A percentile compares a stretch with the other conserved stretches of the same genome.
Conservation (phyloP, 1,140 invertebrate species). For the Orussus abietinus region DNA sequence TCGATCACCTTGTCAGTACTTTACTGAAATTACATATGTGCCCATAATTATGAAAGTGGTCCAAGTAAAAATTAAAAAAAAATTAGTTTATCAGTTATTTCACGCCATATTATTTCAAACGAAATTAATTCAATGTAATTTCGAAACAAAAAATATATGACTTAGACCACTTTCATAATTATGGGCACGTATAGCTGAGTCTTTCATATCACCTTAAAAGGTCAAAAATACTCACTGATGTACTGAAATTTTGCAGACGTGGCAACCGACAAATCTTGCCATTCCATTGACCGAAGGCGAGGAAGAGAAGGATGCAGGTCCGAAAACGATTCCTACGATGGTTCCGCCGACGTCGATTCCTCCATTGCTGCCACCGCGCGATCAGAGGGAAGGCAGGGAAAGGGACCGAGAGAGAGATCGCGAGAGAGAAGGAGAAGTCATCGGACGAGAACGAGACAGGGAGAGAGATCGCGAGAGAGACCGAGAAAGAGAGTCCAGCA, state of each 20-base stretch:
- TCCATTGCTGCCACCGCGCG: constrained; percentile 42
- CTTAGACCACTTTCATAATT: too few relatives aligned
- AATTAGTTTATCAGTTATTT: too few relatives aligned
- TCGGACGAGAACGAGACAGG: constrained; percentile 37
- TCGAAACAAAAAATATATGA: too few relatives aligned
- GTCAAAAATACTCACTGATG: background rate
- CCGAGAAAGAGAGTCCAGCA: constrained; percentile 44
- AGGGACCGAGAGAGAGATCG: constrained; percentile 41
- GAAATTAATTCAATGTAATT: too few relatives aligned
- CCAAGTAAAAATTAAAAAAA: too few relatives aligned
- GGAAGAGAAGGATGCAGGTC: constrained; percentile 47
- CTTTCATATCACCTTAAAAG: too few relatives aligned
- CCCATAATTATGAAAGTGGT: too few relatives aligned
- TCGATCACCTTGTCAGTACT: too few relatives aligned
- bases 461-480: constrained; percentile 46
- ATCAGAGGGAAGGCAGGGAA: constrained; percentile 46
- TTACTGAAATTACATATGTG: too few relatives aligned
- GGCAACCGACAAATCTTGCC: constrained; percentile 46
- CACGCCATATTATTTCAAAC: too few relatives aligned
- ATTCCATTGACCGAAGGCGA: constrained; percentile 48
- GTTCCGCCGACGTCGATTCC: constrained; percentile 45
- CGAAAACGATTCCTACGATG: constrained; percentile 47
- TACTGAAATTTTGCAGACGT: constrained; percentile 39
- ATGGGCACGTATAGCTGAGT: too few relatives aligned
- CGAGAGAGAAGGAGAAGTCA: constrained; percentile 38